phyloP scores from a whole-genome alignment of 1,140 invertebrate genomes.

The Xylocopa sonorina region DNA sequence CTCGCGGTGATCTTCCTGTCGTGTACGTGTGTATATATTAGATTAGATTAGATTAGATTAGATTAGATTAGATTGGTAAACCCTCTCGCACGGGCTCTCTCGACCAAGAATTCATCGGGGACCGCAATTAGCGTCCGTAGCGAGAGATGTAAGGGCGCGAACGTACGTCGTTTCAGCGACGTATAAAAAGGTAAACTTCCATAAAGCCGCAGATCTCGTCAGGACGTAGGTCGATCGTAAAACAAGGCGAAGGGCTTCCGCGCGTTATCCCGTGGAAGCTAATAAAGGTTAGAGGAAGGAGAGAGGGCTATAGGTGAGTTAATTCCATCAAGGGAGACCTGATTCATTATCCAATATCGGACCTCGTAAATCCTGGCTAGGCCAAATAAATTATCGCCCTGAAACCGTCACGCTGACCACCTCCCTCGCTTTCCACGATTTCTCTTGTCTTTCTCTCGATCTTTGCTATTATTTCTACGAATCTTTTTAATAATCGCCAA shows the following conservation, averaged over 20 bases:
- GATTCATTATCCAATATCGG: constrained; percentile 83
- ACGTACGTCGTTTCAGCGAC: background rate
- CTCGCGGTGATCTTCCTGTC: background rate
- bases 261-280: constrained; percentile 4
- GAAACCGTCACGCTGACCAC: constrained; percentile 57
- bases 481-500: no score
- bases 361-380: constrained; percentile 74
- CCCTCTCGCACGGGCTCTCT: background rate
- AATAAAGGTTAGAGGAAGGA: constrained; percentile 43
- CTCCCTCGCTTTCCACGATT: constrained; percentile 34
- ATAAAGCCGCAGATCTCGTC: constrained; percentile 57
- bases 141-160: constrained; percentile 13
- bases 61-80: background rate
- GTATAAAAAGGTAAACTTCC: constrained; percentile 46
- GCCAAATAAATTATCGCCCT: constrained; percentile 78
- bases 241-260: constrained; percentile 22
- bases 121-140: constrained; percentile 18
- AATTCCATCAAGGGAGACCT: constrained; percentile 80
- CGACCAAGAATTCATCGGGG: background rate
- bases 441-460: constrained; percentile 15
- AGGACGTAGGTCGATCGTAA: constrained; percentile 55
- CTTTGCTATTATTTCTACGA: background rate
- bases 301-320: constrained; percentile 71
- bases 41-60: no score
- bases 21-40: no score